phyloP scores from a whole-genome alignment of 2,113 vertebrate species.

The Conger conger region DNA sequence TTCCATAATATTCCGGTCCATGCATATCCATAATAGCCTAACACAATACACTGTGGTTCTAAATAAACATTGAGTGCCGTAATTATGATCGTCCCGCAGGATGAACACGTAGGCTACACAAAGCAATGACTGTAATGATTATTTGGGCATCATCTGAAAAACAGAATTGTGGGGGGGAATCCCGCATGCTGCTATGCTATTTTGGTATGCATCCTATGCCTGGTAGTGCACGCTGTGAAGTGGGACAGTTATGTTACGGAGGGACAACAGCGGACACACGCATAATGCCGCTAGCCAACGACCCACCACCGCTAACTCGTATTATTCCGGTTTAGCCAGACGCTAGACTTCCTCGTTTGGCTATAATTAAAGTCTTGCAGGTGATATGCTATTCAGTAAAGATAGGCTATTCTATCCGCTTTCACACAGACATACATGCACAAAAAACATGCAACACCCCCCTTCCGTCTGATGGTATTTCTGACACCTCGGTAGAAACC shows the following conservation, averaged over 20 bases:
- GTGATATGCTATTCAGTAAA: not conserved
- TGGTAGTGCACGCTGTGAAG: not conserved
- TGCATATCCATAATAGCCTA: not conserved
- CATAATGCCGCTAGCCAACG: not conserved
- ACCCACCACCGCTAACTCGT: not conserved
- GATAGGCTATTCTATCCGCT: not conserved
- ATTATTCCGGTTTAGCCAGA: not conserved
- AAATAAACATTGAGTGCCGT: not conserved
- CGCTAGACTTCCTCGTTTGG: not conserved
- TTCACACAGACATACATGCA: not conserved
- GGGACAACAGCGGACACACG: not conserved
- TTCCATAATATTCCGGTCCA: not conserved
- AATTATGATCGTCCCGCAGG: not conserved
- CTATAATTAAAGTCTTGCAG: not conserved
- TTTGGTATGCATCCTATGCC: not conserved
- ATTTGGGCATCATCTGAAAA: not conserved
- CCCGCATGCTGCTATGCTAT: not conserved
- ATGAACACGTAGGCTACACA: not conserved
- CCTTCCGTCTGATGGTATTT: not conserved
- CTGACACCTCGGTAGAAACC: constrained; percentile 25
- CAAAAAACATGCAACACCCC: not conserved
- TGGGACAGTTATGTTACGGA: constrained; percentile 4
- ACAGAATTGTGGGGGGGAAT: not conserved
- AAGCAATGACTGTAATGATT: not conserved
- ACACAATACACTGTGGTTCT: not conserved